Evolutionary conservation across 2,888 invertebrate species (phyloP).

Genomic region (Norana najaformis): DNA sequence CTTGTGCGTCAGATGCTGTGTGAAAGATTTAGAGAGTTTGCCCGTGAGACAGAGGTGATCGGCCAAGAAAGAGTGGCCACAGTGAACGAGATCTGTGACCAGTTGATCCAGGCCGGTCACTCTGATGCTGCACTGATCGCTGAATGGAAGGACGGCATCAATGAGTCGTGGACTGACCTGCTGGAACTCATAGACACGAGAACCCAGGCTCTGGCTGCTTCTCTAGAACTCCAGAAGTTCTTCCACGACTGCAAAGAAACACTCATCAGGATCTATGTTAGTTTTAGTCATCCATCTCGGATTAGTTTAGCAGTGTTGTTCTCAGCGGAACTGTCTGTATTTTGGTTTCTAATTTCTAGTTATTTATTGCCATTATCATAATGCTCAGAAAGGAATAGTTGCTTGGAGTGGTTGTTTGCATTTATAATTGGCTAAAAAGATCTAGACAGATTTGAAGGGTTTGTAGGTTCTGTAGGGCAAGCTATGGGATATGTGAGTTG

Average conservation of each 20-base stretch:
- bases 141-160: constrained; percentile 97
- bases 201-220: constrained; percentile 72
- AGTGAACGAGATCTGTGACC: constrained; percentile 95
- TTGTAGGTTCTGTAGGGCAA: too few relatives aligned
- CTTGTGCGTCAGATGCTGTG: constrained; percentile 73
- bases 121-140: constrained; percentile 97
- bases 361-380: not conserved
- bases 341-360: not conserved
- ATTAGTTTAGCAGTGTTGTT: not conserved
- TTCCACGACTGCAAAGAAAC: constrained; percentile 98
- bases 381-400: not conserved
- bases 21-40: constrained; percentile 97
- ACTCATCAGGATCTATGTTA: constrained; percentile 79
- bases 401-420: too few relatives aligned
- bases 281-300: constrained; percentile 43
- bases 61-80: constrained; percentile 90
- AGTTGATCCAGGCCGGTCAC: constrained; percentile 90
- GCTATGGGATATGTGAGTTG: too few relatives aligned
- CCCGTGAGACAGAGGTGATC: constrained; percentile 91
- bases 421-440: too few relatives aligned
- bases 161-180: constrained; percentile 98
- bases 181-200: constrained; percentile 94
- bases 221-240: constrained; percentile 97
- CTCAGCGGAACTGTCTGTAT: not conserved
- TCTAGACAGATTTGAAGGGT: too few relatives aligned